phyloP scores from a whole-genome alignment of 2,113 vertebrate genomes.

The Recurvirostra avosetta region DNA sequence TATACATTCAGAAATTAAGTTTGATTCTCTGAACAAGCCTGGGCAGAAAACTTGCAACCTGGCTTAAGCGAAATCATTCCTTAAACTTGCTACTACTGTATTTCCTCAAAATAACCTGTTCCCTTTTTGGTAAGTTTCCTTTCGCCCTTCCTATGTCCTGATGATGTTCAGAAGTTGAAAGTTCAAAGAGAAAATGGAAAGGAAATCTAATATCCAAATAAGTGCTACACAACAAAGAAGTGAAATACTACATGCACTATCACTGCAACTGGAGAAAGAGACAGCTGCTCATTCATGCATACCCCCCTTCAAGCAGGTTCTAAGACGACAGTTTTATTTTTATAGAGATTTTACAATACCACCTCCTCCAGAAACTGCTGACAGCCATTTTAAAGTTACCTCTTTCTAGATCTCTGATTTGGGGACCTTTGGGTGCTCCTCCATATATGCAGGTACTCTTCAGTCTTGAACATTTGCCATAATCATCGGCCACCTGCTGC shows the following conservation, averaged over 20 bases:
- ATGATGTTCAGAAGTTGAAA: background rate
- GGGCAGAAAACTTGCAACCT: background rate
- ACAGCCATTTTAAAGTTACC: constrained; percentile 69
- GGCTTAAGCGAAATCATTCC: background rate
- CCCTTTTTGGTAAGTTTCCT: background rate
- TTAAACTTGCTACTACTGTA: background rate
- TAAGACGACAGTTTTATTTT: background rate
- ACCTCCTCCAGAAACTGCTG: background rate
- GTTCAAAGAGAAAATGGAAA: background rate
- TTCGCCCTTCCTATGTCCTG: background rate
- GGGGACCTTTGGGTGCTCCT: constrained; percentile 97
- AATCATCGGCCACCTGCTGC: constrained; percentile 93
- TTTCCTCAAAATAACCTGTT: background rate
- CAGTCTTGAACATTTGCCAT: constrained; percentile 94
- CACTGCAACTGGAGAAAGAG: background rate
- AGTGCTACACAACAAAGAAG: background rate
- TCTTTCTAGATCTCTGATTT: constrained; percentile 95
- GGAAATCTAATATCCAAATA: background rate
- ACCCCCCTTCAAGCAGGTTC: background rate
- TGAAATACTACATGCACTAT: background rate
- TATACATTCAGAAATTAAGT: background rate
- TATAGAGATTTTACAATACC: background rate
- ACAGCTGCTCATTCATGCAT: background rate
- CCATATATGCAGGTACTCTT: constrained; percentile 98
- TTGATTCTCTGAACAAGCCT: background rate